Percentiles rank a stretch among this genome's conserved stretches.
These are phyloP conservation scores for Rhyacophila evoluta DNA, from an alignment of 2,888 invertebrate genomes.

Conservation along the genomic window DNA sequence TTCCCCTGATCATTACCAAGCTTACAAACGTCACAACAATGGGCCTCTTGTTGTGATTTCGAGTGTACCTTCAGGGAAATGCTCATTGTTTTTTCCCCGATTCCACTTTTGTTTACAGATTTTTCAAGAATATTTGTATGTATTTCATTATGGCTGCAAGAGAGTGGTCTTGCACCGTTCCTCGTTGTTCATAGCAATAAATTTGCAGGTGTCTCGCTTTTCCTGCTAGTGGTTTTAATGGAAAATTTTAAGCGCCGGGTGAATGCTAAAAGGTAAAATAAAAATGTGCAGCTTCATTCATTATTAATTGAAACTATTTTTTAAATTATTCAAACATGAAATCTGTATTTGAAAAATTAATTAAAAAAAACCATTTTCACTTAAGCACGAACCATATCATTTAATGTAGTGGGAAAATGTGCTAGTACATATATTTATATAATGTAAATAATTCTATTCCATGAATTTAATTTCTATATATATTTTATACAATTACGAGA, in stretches of 20 bases:
- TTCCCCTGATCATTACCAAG: constrained; percentile 27
- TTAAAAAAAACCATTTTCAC: no score
- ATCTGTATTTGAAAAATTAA: no score
- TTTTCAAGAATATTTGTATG: neutral
- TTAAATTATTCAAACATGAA: no score
- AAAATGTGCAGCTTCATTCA: neutral
- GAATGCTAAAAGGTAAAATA: neutral
- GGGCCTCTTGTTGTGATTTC: neutral
- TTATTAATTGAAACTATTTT: no score
- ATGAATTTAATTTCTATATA: no score
- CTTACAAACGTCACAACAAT: constrained; percentile 23
- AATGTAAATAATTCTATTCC: no score
- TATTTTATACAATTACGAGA: no score
- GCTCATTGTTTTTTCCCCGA: constrained; percentile 26
- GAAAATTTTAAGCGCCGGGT: neutral
- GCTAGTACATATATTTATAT: no score
- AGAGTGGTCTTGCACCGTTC: neutral
- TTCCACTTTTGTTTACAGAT: constrained; percentile 25
- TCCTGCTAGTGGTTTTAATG: neutral
- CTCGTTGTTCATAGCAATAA: neutral
- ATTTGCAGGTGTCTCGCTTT: neutral
- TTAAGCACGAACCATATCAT: no score
- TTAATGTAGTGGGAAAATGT: no score
- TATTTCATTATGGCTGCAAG: neutral
- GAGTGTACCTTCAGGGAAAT: neutral